Conservation (phyloP, 2,888 invertebrate genomes). For the Leptopterna dolabrata region DNA sequence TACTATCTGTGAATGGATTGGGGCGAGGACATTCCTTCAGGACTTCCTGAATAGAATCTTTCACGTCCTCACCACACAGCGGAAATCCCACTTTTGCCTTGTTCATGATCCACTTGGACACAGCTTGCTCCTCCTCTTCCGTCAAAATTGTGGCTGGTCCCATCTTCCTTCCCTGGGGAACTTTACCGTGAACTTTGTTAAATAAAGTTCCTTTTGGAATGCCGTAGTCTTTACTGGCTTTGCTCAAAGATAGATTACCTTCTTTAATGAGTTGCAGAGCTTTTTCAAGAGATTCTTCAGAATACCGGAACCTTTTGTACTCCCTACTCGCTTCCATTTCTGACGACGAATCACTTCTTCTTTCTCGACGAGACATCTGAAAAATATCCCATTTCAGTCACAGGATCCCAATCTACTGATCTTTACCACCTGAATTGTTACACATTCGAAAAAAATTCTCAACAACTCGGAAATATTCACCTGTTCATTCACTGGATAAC, state of each 20-base stretch:
- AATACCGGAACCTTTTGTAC: background rate
- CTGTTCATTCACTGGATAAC: background rate
- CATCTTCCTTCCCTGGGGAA: background rate
- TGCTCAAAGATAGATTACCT: background rate
- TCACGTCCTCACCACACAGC: background rate
- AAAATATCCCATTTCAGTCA: background rate
- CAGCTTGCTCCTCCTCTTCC: background rate
- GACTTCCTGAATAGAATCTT: constrained; percentile 1
- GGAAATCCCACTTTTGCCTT: constrained; percentile 5
- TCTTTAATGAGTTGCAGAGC: background rate
- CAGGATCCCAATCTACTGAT: background rate
- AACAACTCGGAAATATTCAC: background rate
- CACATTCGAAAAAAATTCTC: too few relatives aligned
- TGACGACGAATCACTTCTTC: background rate
- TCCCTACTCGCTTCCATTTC: background rate
- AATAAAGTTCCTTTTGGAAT: background rate
- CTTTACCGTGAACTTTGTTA: background rate
- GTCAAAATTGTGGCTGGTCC: background rate
- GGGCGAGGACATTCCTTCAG: background rate
- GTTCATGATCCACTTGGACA: background rate
- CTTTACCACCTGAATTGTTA: too few relatives aligned
- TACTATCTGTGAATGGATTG: background rate
- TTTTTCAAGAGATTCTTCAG: background rate
- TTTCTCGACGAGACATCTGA: background rate
- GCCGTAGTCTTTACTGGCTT: background rate